Evolutionary conservation across 2,797 vertebrate species (phyloP).

Genomic region (Poecilia gillii): DNA sequence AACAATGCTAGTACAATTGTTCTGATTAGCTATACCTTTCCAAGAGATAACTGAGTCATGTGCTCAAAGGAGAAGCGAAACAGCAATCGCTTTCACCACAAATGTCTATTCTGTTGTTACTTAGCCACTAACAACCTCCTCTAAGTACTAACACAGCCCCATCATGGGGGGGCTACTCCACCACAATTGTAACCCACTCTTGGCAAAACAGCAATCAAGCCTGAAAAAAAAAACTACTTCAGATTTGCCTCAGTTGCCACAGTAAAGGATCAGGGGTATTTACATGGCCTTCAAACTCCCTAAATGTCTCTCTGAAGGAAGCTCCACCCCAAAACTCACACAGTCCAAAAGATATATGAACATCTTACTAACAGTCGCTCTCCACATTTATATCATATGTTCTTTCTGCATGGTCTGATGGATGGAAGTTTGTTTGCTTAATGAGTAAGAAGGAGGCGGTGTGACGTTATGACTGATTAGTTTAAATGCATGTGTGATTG

Average conservation of each 20-base stretch:
- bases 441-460: background rate
- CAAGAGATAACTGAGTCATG: background rate
- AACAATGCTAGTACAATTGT: background rate
- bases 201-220: background rate
- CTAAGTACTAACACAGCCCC: background rate
- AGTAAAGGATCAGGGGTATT: background rate
- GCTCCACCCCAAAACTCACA: background rate
- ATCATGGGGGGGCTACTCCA: background rate
- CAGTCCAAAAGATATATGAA: background rate
- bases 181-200: background rate
- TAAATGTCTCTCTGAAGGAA: background rate
- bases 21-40: background rate
- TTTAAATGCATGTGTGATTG: background rate
- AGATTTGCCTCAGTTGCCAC: background rate
- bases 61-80: background rate
- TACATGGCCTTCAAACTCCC: background rate
- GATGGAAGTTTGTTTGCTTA: background rate
- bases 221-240: background rate
- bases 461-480: background rate
- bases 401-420: background rate
- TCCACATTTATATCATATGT: background rate
- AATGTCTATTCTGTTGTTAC: background rate
- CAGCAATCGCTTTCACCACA: background rate
- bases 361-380: background rate
- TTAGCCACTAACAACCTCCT: background rate